Base-by-base conservation (phyloP, 2,113 vertebrate genomes). In the Sinocyclocheilus rhinocerous region DNA sequence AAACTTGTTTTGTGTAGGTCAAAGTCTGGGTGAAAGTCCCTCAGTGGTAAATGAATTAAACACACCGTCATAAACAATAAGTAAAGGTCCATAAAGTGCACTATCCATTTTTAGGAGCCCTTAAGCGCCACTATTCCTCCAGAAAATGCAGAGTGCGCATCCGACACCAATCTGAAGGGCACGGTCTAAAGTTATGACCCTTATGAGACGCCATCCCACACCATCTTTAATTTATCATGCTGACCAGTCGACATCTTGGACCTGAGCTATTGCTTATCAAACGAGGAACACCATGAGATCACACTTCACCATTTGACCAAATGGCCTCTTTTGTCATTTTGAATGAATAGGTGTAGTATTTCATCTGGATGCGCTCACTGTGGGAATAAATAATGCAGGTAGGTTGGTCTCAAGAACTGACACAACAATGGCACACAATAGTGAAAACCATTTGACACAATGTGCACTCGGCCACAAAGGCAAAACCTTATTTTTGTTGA, bases 371-470 rank as follows among this genome's bases (percentile, higher is more conserved):
- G 5, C 29, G 59, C 86, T 84, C 76, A 87, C 73, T 86, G 89
- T 90, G 90, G 87, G 9, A 88, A 91, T 92, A 85, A 93, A 94
- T 92, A 91, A 94, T 94, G 83, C 77, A 92, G 80, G 83, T 8
- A 15, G 76, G 79, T 61, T 29, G 72, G 89, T 70, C 80, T 85
- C 85, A 83, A 83, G 77, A 20, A 79, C 84, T 39, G 20, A n/a
- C 70, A 73, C 52, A 73, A 80, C 82, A 86, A 87, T 59, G 69
- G 63, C 83, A 55, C 59, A 88, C 61, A 82, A 33, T 50, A 33
- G 24, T 48, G 50, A 72, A 33, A 70, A 50, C 72, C 20, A 33
- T 50, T 59, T 72, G 29, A 4, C 33, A 83, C 59, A 69, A 52
- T 36, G 45, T 22, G 65, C 65, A 52, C 24, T 36, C 18, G 5